Conservation (phyloP, 2,888 invertebrate species). For the Cephus nigrinus region DNA sequence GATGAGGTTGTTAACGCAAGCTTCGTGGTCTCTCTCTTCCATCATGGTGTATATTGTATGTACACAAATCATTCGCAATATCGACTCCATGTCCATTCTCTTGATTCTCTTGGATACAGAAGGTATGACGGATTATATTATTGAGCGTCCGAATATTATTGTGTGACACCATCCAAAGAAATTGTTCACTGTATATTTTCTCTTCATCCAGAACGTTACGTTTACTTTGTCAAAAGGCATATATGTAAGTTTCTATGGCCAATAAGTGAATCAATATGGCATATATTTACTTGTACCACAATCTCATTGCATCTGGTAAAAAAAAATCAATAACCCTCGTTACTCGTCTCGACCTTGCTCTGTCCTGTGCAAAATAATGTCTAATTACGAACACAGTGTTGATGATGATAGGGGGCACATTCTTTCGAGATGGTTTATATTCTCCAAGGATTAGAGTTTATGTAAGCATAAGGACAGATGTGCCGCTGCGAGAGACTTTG, state of each 20-base stretch:
- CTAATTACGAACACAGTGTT: background rate
- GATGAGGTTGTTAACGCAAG: background rate
- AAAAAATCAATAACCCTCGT: background rate
- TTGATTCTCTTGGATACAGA: background rate
- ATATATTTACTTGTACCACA: background rate
- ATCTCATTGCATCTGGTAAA: conserved; percentile 11
- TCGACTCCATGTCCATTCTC: background rate
- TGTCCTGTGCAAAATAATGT: background rate
- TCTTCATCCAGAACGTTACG: background rate
- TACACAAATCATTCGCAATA: background rate
- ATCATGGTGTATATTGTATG: background rate
- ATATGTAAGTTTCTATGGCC: background rate
- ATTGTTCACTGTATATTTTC: background rate
- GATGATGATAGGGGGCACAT: background rate
- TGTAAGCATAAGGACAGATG: background rate
- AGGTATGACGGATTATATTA: background rate
- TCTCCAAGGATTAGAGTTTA: background rate
- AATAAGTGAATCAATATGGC: background rate
- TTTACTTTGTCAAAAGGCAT: background rate
- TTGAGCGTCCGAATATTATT: background rate
- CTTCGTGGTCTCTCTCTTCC: background rate
- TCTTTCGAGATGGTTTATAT: background rate
- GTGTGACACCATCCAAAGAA: background rate
- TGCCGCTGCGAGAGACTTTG: background rate
- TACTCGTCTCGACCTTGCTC: background rate